Evolutionary conservation across 1,140 invertebrate genomes (phyloP), one percentile per base, ranked within the genome.

Genomic region (Aphis craccivora): DNA sequence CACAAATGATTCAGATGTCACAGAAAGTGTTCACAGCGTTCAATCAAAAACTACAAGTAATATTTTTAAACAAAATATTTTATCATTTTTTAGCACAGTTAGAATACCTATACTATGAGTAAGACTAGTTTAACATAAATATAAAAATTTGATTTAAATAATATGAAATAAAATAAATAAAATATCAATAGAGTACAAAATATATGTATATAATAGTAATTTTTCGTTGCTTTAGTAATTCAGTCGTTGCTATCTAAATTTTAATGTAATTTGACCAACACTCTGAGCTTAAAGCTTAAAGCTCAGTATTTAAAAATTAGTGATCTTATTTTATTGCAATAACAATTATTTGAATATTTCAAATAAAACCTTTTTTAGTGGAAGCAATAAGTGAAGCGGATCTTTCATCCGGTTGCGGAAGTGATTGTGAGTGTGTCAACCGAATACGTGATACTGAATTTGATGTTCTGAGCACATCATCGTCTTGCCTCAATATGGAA

Each of bases 11-110:
- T 76, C 60, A 18, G 60, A 76, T 76, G 60, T n/a, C n/a, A 76
- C 60, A 14, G 60, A 76, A 76, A 76, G 60, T 76, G 9, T 76
- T 0, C 14, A 76, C 5, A 76, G 60, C 0, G n/a, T 76, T 76
- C 60, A 76, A 76, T 76, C 60, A 35, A 76, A 76, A 76, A n/a
- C 60, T 76, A 76, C 60, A 76, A 76, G 60, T 76, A 76, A 76
- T 76, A 40, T 60, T 60, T n/a, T 76, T 76, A 18, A n/a, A 76
- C 30, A n/a, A n/a, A n/a, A n/a, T 76, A n/a, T 76, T n/a, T 76
- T 76, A 14, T n/a, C 14, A n/a, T 67, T 67, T 67, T 67, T 60
- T 40, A 40, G 37, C n/a, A n/a, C n/a, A n/a, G n/a, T n/a, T n/a
- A n/a, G n/a, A n/a, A n/a, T n/a, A n/a, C n/a, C n/a, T n/a, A n/a